Base-by-base conservation (phyloP, 2,888 invertebrate species). In the Plemyria rubiginata region DNA sequence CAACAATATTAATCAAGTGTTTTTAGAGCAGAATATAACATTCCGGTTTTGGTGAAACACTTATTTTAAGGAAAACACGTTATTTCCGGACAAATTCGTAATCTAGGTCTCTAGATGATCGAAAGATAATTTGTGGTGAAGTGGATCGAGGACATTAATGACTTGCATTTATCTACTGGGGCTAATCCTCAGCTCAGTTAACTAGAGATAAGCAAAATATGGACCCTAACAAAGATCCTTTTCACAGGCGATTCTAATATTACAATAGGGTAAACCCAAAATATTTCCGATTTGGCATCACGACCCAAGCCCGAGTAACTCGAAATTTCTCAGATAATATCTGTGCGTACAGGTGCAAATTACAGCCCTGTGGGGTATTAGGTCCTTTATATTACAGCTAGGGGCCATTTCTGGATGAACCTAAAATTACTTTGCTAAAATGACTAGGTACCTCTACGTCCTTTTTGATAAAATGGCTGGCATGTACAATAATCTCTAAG, bases 301-400 rank as follows among this genome's bases (percentile, higher is more conserved):
- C 73, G 59, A 65, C 63, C 64, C 66, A 57, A 64, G 79, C 78
- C 80, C 80, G 77, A 84, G 81, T 83, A 80, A 80, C 81, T 82
- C 81, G 80, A 84, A 88, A 86, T 86, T 86, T 87, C 84, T 85
- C 87, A 86, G 86, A 86, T 86, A 87, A 88, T 88, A 88, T 85
- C 83, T 75, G 80, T 71, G 85, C 82, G 79, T 88, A 87, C 89
- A 90, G 89, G 88, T 90, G 90, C 88, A 88, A 88, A 87, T 88
- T 88, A 89, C 85, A 78, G 78, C 82, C 82, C 82, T 81, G 79
- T 73, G 82, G 87, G 84, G 81, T 76, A 79, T 76, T 76, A 80
- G 80, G 82, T 80, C 85, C 84, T 83, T 83, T 81, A 80, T 85
- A 85, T 85, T 82, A 79, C 82, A 77, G 79, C 77, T 78, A 75